Percentiles rank a stretch among this genome's conserved stretches.
Evolutionary conservation across 2,113 vertebrate species (phyloP).

Genomic region (Chrysemys picta): DNA sequence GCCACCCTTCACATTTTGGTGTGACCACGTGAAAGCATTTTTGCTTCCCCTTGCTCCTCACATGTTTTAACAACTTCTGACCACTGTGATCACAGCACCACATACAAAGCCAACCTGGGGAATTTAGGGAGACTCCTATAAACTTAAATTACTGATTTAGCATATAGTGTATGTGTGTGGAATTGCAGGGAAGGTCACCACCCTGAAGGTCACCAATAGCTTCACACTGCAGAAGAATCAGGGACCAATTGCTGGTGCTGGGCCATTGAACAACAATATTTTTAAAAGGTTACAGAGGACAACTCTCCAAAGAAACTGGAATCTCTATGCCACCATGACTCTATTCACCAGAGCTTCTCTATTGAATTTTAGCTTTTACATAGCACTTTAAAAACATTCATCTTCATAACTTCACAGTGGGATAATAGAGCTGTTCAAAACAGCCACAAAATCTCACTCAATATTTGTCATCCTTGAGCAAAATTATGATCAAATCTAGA

Average conservation of each 20-base stretch:
- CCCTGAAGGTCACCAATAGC: not conserved
- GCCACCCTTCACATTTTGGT: not conserved
- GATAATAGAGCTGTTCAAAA: not conserved
- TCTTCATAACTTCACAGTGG: accelerated
- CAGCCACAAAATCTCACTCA: not conserved
- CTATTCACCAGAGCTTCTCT: not conserved
- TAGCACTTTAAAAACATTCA: not conserved
- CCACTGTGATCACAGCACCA: not conserved
- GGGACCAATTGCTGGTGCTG: not conserved
- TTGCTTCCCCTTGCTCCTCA: not conserved
- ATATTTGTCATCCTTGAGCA: not conserved
- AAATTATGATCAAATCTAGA: not conserved
- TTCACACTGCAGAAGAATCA: accelerated
- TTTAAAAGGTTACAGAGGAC: not conserved
- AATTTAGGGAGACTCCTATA: accelerated
- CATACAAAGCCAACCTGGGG: not conserved
- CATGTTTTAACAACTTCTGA: not conserved
- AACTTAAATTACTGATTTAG: not conserved
- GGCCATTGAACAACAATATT: not conserved
- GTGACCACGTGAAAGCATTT: not conserved
- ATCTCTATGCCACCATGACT: accelerated
- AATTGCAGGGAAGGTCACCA: not conserved
- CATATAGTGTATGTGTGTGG: accelerated
- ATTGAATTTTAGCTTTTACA: not conserved
- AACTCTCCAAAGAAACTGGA: not conserved